Base-by-base conservation (phyloP, 2,888 invertebrate species). In the Psococerastis gibbosa region DNA sequence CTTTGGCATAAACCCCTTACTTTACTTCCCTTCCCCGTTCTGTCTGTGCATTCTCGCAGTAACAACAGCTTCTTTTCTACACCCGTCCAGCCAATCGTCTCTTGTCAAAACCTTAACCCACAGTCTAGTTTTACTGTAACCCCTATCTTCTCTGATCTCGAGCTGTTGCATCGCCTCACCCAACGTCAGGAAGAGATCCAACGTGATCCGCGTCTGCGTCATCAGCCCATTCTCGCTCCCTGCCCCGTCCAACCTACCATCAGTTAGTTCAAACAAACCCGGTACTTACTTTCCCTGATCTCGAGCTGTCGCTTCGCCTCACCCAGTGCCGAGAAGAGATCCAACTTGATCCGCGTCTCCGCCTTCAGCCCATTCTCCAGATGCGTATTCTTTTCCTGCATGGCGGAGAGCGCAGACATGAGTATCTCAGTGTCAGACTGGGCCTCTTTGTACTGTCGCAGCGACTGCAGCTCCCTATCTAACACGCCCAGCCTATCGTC, bases 331-430 rank as follows among this genome's bases (percentile, higher is more conserved):
- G 91, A 88, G 66, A 97, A 92, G 57, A 98, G 75, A 68, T 98
- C 97, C 56, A 95, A 75, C 68, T 98, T 98, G 64, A 97, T 82
- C 55, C 94, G 75, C 52, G 94, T 98, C 70, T 98, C 97, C 41
- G 92, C 88, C 49, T 88, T 89, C 52, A 98, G 73, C 57, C 87
- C 85, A 58, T 83, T 82, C 67, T 97, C 92, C 54, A 97, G 71
- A 60, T 91, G 89, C 55, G 76, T 64, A 59, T 88, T 89, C 60
- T 91, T 87, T 59, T 94, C 91, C 63, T 87, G 83, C 67, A 92
- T 72, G 49, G 79, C 77, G 42, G 74, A 71, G 52, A 88, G 65
- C 16, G 87, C 84, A 32, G 78, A 72, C 68, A 83, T 74, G 52
- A 88, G 65, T 55, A 82, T 73, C 54, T 85, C 85, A 20, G 78